Base-by-base conservation (phyloP, 1,140 invertebrate genomes). In the Drosophila ambigua region DNA sequence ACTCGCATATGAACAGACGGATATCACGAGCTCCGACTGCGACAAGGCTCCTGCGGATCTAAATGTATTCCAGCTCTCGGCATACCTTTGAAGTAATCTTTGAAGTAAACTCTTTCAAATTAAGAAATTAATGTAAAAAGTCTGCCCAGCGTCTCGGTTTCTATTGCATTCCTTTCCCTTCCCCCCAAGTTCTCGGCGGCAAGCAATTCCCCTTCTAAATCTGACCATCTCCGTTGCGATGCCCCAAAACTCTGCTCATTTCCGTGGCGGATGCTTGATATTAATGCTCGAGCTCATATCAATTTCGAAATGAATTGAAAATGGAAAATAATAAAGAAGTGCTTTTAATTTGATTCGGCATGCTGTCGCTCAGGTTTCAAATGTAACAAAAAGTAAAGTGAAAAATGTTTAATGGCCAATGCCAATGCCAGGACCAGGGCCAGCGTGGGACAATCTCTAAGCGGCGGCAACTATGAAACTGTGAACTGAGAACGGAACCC, bases 341-440 rank as follows among this genome's bases (percentile, higher is more conserved):
- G 74, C 61, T 85, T 85, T 87, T 81, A 49, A 87, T 87, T 71
- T 66, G 73, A 74, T 72, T 55, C 65, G 75, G 60, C 79, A 77
- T 59, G 72, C 62, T 76, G 77, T 77, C 82, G 82, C 64, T 87
- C 82, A 87, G 81, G 81, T 87, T 84, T 57, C 65, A 26, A 72
- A 51, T 46, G 71, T 55, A 50, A 55, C 61, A 57, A 71, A 54
- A 54, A 75, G 71, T 63, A 63, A 75, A 76, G 63, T 58, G 50
- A 45, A 61, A 73, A 73, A 51, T 55, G 69, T 41, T 43, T 74
- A 65, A 74, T 50, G 60, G 45, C 71, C 69, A 68, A 67, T 71
- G 65, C 67, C 67, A 69, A 35, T 8, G 51, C 51, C 67, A 35
- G 67, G 23, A 3, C 20, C 20, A 20, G 20, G 20, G 20, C 20